Evolutionary conservation across 2,797 vertebrate genomes (phyloP), one percentile per base, ranked within the genome.

Genomic region (Euphonia xanthogaster): DNA sequence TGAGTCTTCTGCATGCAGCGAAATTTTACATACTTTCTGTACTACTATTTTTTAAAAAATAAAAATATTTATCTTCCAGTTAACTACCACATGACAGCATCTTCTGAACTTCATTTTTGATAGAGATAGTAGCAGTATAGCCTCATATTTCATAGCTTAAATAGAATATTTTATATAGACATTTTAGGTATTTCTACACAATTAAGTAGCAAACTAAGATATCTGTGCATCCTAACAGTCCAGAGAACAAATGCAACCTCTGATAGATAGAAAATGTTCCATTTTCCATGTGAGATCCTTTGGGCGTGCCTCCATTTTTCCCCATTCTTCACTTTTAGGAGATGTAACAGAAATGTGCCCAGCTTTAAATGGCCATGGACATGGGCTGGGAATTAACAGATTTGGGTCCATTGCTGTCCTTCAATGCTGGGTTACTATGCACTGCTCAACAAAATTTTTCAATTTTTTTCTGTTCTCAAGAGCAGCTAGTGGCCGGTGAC

Each of bases 21-120:
- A 58, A 78, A 7, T 63, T 7, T 54, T 51, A 40, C 21, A 57
- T 28, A 51, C 54, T 44, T 57, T 39, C 39, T 70, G 13, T 54
- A 27, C 10, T 35, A 37, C 33, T 7, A 4, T 19, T 53, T 74
- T 35, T 10, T 12, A 15, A n/a, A 53, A 13, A 6, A 51, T 15
- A 1, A 6, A 54, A 33, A 33, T 35, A 14, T 47, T 5, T 54
- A 14, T 72, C 12, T 70, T 79, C 22, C 14, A 33, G 20, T 45
- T 74, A 53, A 51, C 28, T 30, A 9, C 42, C 15, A 28, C 19
- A 12, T 0, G 9, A 30, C 27, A 72, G 37, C 39, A 75, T 12
- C 27, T 76, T 88, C 47, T 63, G 37, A 78, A 65, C 14, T 37
- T 75, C 15, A 23, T 61, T 88, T 94, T 65, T 85, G 25, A 33